Evolutionary conservation across 1,140 invertebrate species (phyloP).

Genomic region (Lordiphosa collinella): DNA sequence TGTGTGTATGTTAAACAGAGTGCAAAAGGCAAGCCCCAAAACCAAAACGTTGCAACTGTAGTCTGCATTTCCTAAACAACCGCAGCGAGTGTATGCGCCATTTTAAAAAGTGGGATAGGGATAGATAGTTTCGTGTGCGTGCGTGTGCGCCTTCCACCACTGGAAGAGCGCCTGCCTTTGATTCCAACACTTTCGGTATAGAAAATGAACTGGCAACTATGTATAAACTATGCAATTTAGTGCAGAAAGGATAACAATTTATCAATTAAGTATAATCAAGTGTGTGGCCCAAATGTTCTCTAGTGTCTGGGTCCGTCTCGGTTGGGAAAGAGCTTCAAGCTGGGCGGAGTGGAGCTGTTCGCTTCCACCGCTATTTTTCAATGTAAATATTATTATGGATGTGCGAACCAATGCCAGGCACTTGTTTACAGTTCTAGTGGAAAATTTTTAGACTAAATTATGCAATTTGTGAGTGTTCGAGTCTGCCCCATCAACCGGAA

Average conservation of each 20-base stretch:
- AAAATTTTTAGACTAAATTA: conserved; percentile 50
- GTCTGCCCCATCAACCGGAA: too few relatives aligned
- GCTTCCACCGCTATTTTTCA: conserved; percentile 33
- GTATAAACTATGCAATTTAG: conserved; percentile 48
- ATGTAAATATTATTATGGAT: conserved; percentile 42
- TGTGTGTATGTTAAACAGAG: too few relatives aligned
- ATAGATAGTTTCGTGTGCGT: conserved; percentile 72
- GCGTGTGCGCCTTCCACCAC: conserved; percentile 71
- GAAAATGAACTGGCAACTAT: conserved; percentile 47
- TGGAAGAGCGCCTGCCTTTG: conserved; percentile 43
- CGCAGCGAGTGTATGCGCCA: conserved; percentile 72
- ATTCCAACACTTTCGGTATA: conserved; percentile 32
- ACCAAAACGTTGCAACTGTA: conserved; percentile 41
- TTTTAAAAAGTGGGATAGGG: conserved; percentile 76
- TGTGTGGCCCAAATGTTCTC: conserved; percentile 39
- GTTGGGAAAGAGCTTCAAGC: not conserved
- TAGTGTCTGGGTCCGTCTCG: not conserved
- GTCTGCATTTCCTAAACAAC: conserved; percentile 74
- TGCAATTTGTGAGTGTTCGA: conserved; percentile 36
- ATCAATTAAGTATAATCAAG: conserved; percentile 55
- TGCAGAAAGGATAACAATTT: conserved; percentile 55
- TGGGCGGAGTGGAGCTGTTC: conserved; percentile 32
- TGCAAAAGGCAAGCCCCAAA: conserved; percentile 5
- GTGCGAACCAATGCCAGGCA: conserved; percentile 23
- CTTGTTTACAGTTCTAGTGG: conserved; percentile 65